phyloP scores from a whole-genome alignment of 2,797 vertebrate species.

The Danio tinwini region DNA sequence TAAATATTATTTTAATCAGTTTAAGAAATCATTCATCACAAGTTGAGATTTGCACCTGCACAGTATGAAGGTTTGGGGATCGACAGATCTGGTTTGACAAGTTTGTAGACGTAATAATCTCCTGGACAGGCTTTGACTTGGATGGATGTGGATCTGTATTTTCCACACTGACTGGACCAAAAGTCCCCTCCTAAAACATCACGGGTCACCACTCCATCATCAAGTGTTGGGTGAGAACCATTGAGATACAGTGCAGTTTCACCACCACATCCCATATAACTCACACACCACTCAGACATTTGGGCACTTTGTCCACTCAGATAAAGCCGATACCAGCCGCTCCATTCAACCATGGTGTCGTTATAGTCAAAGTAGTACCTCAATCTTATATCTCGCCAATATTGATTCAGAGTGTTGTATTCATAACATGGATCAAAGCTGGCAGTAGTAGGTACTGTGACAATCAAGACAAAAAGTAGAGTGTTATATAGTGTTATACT shows the following conservation, averaged over 20 bases:
- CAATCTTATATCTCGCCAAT: not conserved
- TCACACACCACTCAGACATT: no score
- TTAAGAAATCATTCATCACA: no score
- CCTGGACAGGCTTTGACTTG: constrained; percentile 1
- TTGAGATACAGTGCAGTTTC: no score
- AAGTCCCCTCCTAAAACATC: not conserved
- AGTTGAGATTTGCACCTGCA: constrained; percentile 39
- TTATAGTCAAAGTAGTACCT: not conserved
- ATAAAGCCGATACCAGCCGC: no score
- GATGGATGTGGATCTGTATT: not conserved
- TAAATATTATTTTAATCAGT: no score
- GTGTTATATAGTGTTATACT: no score
- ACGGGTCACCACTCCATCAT: no score
- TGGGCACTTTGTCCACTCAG: no score
- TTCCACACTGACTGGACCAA: not conserved
- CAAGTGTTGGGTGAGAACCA: no score
- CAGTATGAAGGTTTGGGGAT: constrained; percentile 17
- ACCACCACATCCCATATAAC: no score
- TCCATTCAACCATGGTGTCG: constrained; percentile 26
- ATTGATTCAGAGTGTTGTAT: not conserved
- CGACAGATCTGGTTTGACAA: constrained; percentile 11
- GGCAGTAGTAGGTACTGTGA: not conserved
- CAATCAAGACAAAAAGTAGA: not conserved
- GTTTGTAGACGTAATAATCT: no score
- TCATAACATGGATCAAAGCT: constrained; percentile 22